These are phyloP conservation scores for Bovichtus diacanthus DNA, from an alignment of 2,797 vertebrate genomes.

Conservation along the genomic window DNA sequence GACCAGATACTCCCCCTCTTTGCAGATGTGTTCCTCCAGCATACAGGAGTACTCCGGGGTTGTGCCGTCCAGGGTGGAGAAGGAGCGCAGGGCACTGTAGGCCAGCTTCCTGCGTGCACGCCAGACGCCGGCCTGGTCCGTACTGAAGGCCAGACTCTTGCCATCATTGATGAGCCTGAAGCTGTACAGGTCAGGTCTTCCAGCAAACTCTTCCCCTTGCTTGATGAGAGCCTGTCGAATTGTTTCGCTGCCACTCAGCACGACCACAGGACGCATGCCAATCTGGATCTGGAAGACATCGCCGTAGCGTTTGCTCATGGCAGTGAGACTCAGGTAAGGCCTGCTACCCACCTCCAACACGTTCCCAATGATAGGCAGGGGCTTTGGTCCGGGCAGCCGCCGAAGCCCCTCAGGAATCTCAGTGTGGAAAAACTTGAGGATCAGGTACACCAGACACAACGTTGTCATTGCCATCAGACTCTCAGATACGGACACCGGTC, in stretches of 20 bases:
- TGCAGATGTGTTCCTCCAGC: constrained; percentile 91
- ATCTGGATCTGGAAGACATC: constrained; percentile 90
- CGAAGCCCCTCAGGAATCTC: constrained; percentile 86
- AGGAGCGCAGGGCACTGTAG: constrained; percentile 89
- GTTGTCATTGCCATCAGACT: constrained; percentile 78
- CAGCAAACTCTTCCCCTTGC: constrained; percentile 91
- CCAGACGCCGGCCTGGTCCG: constrained; percentile 89
- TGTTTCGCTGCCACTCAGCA: constrained; percentile 88
- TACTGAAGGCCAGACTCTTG: constrained; percentile 89
- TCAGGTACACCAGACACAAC: constrained; percentile 83
- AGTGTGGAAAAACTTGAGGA: constrained; percentile 72
- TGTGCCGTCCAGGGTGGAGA: constrained; percentile 81
- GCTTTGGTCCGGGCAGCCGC: constrained; percentile 87
- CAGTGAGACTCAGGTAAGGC: constrained; percentile 86
- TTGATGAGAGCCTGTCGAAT: constrained; percentile 90
- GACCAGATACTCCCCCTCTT: constrained; percentile 86
- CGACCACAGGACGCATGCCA: constrained; percentile 89
- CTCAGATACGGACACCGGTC: constrained; percentile 81
- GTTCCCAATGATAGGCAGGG: constrained; percentile 90
- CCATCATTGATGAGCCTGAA: constrained; percentile 78
- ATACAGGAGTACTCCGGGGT: constrained; percentile 84
- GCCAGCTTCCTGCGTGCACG: constrained; percentile 89
- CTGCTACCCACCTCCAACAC: constrained; percentile 84
- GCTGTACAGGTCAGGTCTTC: constrained; percentile 89
- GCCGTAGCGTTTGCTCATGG: constrained; percentile 88